Evolutionary conservation across 2,888 invertebrate species (phyloP).

Genomic region (Muscina levida): DNA sequence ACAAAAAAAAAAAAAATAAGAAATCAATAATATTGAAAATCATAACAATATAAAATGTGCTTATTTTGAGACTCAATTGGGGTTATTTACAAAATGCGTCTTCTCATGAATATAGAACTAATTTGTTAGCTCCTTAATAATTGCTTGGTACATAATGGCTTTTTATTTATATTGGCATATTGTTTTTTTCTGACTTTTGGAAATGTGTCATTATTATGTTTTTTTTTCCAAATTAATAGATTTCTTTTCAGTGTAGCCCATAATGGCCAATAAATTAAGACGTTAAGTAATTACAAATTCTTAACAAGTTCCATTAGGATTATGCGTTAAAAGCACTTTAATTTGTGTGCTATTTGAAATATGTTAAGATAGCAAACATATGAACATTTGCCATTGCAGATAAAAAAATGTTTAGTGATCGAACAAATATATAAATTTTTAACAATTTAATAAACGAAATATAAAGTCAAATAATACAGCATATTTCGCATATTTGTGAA

Average conservation of each 20-base stretch:
- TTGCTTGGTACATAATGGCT: neutral
- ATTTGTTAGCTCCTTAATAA: slow-evolving; percentile 7
- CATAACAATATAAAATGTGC: slow-evolving; percentile 3
- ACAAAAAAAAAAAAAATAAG: too few relatives aligned
- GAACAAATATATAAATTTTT: too few relatives aligned
- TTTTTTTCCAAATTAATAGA: slow-evolving; percentile 7
- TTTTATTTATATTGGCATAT: slow-evolving; percentile 27
- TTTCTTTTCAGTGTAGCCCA: neutral
- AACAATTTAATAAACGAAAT: too few relatives aligned
- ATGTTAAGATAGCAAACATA: too few relatives aligned
- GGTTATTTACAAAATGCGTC: slow-evolving; percentile 52
- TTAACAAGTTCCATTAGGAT: slow-evolving; percentile 1
- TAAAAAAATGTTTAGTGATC: too few relatives aligned
- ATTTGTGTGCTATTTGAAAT: too few relatives aligned
- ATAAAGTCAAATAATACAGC: too few relatives aligned
- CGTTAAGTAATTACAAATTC: slow-evolving; percentile 1
- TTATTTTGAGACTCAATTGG: slow-evolving; percentile 44
- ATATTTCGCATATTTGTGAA: too few relatives aligned
- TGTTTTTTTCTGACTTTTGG: neutral
- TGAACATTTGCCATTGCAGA: too few relatives aligned
- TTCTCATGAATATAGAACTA: slow-evolving; percentile 20
- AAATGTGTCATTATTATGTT: slow-evolving; percentile 32
- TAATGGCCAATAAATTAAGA: slow-evolving; percentile 7
- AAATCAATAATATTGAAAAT: too few relatives aligned
- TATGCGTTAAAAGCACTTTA: slow-evolving; percentile 6